phyloP scores from a whole-genome alignment of 2,113 vertebrate genomes.

The Henicopernis longicauda region DNA sequence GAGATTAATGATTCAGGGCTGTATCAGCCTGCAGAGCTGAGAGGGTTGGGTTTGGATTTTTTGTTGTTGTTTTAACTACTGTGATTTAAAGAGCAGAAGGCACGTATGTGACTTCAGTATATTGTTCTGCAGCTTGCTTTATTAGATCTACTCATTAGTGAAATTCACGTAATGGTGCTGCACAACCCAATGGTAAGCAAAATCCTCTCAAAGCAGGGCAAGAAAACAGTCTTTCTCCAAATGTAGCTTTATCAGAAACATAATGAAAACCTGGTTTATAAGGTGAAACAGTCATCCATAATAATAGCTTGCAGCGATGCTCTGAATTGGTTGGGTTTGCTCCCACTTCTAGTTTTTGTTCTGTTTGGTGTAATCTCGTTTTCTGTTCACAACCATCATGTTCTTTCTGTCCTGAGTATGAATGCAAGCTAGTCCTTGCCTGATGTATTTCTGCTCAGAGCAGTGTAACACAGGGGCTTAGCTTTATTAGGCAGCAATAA shows the following conservation, averaged over 20 bases:
- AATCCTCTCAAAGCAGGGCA: background rate
- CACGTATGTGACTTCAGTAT: background rate
- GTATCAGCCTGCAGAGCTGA: background rate
- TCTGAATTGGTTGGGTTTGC: background rate
- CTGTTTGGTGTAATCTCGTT: background rate
- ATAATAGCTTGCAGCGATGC: background rate
- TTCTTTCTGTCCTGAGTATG: background rate
- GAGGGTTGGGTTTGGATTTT: background rate
- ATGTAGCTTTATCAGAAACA: background rate
- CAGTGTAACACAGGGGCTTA: background rate
- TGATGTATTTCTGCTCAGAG: background rate
- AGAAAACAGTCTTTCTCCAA: background rate
- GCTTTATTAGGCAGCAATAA: background rate
- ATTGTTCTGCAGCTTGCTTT: background rate
- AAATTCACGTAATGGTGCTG: background rate
- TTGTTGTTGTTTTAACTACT: background rate
- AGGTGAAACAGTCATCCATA: background rate
- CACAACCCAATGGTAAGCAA: background rate
- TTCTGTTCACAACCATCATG: background rate
- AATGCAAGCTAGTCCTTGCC: background rate
- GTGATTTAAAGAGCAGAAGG: background rate
- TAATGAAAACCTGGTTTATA: background rate
- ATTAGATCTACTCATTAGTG: background rate
- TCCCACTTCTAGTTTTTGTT: background rate
- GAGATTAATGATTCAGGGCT: background rate